Evolutionary conservation across 1,140 invertebrate genomes (phyloP).

Genomic region (Aethina tumida): DNA sequence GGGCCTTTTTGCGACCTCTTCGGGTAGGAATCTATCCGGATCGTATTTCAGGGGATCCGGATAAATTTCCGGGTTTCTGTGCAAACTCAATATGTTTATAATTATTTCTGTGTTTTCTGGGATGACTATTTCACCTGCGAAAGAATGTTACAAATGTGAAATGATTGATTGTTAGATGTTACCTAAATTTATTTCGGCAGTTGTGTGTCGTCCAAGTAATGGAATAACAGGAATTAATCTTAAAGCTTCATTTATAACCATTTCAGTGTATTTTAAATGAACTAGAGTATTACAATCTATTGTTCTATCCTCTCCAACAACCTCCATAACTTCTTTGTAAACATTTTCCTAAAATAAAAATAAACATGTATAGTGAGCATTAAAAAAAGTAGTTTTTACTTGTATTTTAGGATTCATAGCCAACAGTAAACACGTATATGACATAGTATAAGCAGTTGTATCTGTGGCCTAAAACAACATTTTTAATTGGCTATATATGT

Average conservation of each 20-base stretch:
- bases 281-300: conserved; percentile 8
- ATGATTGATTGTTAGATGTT: too few relatives aligned
- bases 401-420: conserved; percentile 11
- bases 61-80: conserved; percentile 41
- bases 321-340: conserved; percentile 11
- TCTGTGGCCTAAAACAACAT: conserved; percentile 13
- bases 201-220: conserved; percentile 4
- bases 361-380: too few relatives aligned
- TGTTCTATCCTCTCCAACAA: conserved; percentile 10
- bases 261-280: conserved; percentile 12
- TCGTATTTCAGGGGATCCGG: conserved; percentile 56
- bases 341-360: conserved; percentile 11
- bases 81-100: conserved; percentile 27
- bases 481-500: too few relatives aligned
- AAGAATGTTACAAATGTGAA: too few relatives aligned
- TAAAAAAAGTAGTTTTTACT: conserved; percentile 9
- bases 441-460: conserved; percentile 9
- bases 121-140: too few relatives aligned
- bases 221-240: conserved; percentile 9
- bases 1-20: conserved; percentile 38
- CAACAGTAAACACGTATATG: conserved; percentile 8
- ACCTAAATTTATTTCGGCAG: conserved; percentile 9
- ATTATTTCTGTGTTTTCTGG: conserved; percentile 16
- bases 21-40: conserved; percentile 55
- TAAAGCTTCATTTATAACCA: conserved; percentile 11